Conservation (phyloP, 2,888 invertebrate genomes). For the Kuschelorhynchus macadamiae region DNA sequence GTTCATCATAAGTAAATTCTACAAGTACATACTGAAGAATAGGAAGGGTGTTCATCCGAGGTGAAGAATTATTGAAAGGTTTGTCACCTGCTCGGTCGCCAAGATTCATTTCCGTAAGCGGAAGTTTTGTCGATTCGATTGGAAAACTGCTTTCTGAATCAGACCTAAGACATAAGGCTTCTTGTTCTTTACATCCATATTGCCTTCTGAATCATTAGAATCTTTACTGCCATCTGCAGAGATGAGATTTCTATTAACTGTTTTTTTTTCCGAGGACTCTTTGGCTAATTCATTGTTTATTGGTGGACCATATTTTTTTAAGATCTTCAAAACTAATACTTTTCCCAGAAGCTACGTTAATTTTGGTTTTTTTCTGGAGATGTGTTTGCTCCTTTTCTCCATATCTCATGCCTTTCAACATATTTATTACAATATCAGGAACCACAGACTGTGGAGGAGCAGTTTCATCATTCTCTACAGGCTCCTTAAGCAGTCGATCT, state of each 20-base stretch:
- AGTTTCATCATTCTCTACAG: neutral
- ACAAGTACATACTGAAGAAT: neutral
- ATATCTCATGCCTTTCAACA: neutral
- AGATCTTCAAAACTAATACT: neutral
- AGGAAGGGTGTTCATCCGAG: too few species aligned
- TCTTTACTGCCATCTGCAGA: neutral
- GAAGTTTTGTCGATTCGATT: neutral
- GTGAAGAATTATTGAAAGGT: too few species aligned
- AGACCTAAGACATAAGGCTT: too few species aligned
- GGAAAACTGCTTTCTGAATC: neutral
- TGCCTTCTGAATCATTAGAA: neutral
- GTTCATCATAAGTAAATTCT: neutral
- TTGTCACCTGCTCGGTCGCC: neutral
- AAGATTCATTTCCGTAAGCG: neutral
- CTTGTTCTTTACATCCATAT: too few species aligned
- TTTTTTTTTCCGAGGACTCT: neutral
- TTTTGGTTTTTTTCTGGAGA: neutral
- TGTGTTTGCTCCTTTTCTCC: neutral
- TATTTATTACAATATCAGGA: too few species aligned
- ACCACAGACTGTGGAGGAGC: neutral
- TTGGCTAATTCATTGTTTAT: neutral
- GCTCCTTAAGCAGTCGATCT: neutral
- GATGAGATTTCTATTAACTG: neutral
- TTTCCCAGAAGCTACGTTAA: constrained; percentile 3
- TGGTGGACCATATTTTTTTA: neutral